A percentile compares a stretch with the other conserved stretches of the same genome.
Conservation (phyloP, 2,797 vertebrate species). For the Tolypeutes matacus region DNA sequence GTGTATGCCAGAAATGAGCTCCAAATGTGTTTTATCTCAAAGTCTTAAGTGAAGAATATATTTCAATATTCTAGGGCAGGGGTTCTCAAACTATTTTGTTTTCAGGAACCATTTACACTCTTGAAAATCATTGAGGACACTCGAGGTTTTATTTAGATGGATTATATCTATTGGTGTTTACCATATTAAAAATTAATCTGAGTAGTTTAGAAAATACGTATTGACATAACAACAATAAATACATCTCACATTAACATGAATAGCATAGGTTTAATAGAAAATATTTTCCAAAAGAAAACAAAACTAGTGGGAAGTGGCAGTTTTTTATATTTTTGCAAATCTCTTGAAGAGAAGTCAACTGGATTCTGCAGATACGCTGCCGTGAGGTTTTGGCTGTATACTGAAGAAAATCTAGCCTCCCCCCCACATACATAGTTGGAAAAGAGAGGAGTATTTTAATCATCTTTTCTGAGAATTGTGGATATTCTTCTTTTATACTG, state of each 20-base stretch:
- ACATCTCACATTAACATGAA: background rate
- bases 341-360: background rate
- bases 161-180: no score
- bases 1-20: no score
- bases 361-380: background rate
- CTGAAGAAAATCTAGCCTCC: constrained; percentile 24
- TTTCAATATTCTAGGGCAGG: no score
- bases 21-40: no score
- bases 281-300: constrained; percentile 32
- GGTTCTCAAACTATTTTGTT: background rate
- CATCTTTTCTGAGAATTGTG: constrained; percentile 24
- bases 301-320: background rate
- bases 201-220: background rate
- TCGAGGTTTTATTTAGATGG: background rate
- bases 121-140: background rate
- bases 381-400: background rate
- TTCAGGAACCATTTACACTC: background rate
- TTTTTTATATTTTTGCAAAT: constrained; percentile 19
- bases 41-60: no score
- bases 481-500: constrained; percentile 20
- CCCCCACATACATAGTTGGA: background rate
- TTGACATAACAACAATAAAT: constrained; percentile 32
- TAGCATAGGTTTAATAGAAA: background rate
- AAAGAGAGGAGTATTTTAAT: constrained; percentile 12
- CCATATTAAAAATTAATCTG: no score